Conservation (phyloP, 2,888 invertebrate genomes). For the Aromia moschata region DNA sequence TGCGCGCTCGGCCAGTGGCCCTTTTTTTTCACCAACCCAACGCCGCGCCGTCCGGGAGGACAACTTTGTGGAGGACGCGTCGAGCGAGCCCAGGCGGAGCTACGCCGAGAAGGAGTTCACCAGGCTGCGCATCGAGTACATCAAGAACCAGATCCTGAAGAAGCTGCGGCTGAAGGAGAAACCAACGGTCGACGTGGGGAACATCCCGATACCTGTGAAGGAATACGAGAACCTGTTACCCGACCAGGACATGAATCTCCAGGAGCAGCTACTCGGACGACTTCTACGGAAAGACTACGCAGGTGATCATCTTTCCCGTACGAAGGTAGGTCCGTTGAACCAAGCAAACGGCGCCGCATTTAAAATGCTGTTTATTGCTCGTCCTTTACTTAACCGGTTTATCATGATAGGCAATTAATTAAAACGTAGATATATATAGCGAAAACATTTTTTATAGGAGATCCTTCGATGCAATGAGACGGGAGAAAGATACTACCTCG, state of each 20-base stretch:
- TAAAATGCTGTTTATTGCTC: too few species aligned
- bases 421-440: too few species aligned
- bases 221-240: slow-evolving; percentile 74
- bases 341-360: neutral
- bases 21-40: too few species aligned
- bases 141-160: slow-evolving; percentile 85
- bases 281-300: slow-evolving; percentile 84
- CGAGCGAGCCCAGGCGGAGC: slow-evolving; percentile 37
- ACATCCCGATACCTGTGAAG: slow-evolving; percentile 79
- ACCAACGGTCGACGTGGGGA: slow-evolving; percentile 72
- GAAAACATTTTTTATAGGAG: slow-evolving; percentile 21
- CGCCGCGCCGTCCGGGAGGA: too few species aligned
- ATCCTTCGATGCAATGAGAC: too few species aligned
- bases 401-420: too few species aligned
- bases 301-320: slow-evolving; percentile 84
- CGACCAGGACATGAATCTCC: slow-evolving; percentile 64
- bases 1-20: slow-evolving; percentile 54
- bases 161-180: slow-evolving; percentile 80
- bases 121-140: slow-evolving; percentile 79
- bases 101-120: slow-evolving; percentile 70
- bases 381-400: too few species aligned
- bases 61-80: slow-evolving; percentile 46
- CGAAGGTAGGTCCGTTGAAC: slow-evolving; percentile 68
- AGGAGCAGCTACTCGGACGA: slow-evolving; percentile 74
- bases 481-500: too few species aligned